Conservation (phyloP, 2,797 vertebrate species). For the Rhyacichthys aspro region DNA sequence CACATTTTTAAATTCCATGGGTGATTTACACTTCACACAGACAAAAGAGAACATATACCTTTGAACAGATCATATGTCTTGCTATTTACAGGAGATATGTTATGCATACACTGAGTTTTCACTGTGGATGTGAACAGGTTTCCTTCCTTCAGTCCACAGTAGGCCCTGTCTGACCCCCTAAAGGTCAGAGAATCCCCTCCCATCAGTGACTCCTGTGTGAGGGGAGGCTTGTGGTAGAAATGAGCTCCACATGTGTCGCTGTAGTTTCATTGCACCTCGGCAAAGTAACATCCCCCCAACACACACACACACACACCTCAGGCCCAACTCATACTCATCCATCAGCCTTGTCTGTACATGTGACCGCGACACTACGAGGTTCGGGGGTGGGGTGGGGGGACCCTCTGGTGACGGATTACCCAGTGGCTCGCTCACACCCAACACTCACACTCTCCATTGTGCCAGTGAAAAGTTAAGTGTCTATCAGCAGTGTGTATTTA, state of each 20-base stretch:
- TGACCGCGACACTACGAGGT: slow-evolving; percentile 30
- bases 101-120: too few relatives aligned
- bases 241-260: slow-evolving; percentile 25
- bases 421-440: slow-evolving; percentile 13
- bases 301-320: neutral
- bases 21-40: too few relatives aligned
- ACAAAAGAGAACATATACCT: too few relatives aligned
- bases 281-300: neutral
- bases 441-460: slow-evolving; percentile 37
- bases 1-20: too few relatives aligned
- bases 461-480: slow-evolving; percentile 56
- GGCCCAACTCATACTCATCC: slow-evolving; percentile 33
- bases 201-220: slow-evolving; percentile 30
- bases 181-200: slow-evolving; percentile 45
- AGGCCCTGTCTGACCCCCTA: slow-evolving; percentile 53
- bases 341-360: slow-evolving; percentile 39
- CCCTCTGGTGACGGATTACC: slow-evolving; percentile 60
- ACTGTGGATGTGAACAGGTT: slow-evolving; percentile 24
- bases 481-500: slow-evolving; percentile 49
- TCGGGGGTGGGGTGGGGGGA: slow-evolving; percentile 15
- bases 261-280: slow-evolving; percentile 42
- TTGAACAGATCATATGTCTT: too few relatives aligned
- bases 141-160: slow-evolving; percentile 13
- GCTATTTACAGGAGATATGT: too few relatives aligned
- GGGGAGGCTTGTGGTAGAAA: slow-evolving; percentile 17